A percentile compares a stretch with the other conserved stretches of the same genome.
Conservation (phyloP, 2,797 vertebrate genomes). For the Eulemur mongoz region DNA sequence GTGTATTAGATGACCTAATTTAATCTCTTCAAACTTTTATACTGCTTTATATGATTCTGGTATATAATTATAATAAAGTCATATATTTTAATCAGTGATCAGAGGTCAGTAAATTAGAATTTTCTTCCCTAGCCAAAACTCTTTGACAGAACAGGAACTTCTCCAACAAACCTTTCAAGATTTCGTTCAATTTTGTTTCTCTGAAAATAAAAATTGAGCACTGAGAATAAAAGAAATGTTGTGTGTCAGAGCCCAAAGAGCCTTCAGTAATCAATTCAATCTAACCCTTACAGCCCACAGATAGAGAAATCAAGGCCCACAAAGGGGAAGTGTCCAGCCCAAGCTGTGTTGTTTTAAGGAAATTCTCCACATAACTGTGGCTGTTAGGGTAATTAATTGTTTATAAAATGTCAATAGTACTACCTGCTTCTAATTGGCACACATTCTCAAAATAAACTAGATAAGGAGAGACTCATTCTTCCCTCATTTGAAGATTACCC, state of each 20-base stretch:
- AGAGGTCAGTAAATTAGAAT: background rate
- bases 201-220: slow-evolving; percentile 12
- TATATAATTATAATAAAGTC: slow-evolving; percentile 12
- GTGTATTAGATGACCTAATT: background rate
- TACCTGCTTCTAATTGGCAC: slow-evolving; percentile 41
- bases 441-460: slow-evolving; percentile 35
- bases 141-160: background rate
- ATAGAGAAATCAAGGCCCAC: background rate
- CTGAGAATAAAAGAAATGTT: slow-evolving; percentile 19
- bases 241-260: background rate
- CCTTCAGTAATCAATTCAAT: background rate
- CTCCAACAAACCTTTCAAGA: background rate
- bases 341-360: slow-evolving; percentile 28
- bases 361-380: slow-evolving; percentile 45
- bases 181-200: slow-evolving; percentile 12
- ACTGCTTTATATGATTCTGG: background rate
- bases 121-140: background rate
- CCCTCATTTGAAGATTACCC: background rate
- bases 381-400: slow-evolving; percentile 7
- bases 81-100: slow-evolving; percentile 4
- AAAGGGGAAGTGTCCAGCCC: background rate
- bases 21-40: slow-evolving; percentile 6
- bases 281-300: background rate
- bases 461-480: background rate
- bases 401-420: slow-evolving; percentile 1